These are phyloP conservation scores for Ceratina australensis DNA, from an alignment of 1,140 invertebrate genomes.

Conservation along the genomic window DNA sequence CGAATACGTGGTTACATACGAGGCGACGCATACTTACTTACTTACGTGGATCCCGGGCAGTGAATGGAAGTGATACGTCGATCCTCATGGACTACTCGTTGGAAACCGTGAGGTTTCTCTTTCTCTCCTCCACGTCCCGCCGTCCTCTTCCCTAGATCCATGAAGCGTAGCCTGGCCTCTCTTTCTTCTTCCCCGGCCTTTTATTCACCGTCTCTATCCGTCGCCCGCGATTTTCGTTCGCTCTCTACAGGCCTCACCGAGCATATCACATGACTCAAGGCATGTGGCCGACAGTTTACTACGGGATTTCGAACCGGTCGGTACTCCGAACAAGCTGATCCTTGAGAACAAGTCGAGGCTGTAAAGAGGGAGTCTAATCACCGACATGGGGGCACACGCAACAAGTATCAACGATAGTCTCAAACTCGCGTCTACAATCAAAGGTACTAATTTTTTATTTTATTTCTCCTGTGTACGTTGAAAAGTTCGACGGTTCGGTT, in stretches of 20 bases:
- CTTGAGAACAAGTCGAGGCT: background rate
- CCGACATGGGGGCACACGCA: conserved; percentile 28
- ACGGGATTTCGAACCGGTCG: conserved; percentile 49
- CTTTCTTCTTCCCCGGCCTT: conserved; percentile 28
- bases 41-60: conserved; percentile 40
- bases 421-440: background rate
- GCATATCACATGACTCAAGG: conserved; percentile 42
- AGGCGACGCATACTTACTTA: too few species aligned
- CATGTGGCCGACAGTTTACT: conserved; percentile 62
- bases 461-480: background rate
- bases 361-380: background rate
- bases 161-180: conserved; percentile 17
- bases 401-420: conserved; percentile 32
- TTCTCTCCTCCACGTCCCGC: conserved; percentile 43
- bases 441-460: conserved; percentile 28
- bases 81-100: conserved; percentile 27
- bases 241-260: conserved; percentile 45
- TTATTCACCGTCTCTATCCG: background rate
- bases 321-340: conserved; percentile 10
- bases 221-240: conserved; percentile 23
- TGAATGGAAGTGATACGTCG: conserved; percentile 52
- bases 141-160: conserved; percentile 15
- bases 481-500: background rate
- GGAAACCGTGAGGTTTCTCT: conserved; percentile 47
- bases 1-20: conserved; percentile 42